Conservation (phyloP, 2,113 vertebrate species). For the Ophthalmolycus amberensis region DNA sequence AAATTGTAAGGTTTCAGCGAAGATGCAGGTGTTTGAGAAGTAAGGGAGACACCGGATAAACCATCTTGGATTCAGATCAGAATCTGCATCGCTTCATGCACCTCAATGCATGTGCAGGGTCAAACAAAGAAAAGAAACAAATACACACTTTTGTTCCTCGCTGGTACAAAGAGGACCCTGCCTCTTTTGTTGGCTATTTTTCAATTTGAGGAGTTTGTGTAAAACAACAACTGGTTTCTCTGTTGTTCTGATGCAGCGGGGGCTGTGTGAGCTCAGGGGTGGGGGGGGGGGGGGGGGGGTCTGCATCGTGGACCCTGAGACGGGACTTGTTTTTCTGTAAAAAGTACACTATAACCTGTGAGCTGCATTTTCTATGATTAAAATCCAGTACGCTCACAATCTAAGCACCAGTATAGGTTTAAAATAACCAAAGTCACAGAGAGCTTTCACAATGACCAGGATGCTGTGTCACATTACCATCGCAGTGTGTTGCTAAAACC, state of each 20-base stretch:
- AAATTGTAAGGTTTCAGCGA: neutral
- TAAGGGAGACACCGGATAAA: neutral
- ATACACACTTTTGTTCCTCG: neutral
- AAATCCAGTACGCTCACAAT: neutral
- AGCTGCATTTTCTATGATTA: neutral
- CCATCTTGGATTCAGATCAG: neutral
- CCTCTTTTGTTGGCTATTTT: neutral
- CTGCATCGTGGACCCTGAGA: too few species aligned
- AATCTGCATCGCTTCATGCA: constrained; percentile 18
- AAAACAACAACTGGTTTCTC: neutral
- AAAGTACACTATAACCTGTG: constrained; percentile 7
- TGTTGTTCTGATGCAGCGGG: constrained; percentile 9
- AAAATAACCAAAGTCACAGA: too few species aligned
- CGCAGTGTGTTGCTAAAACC: constrained; percentile 22
- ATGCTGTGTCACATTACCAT: constrained; percentile 14
- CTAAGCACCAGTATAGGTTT: neutral
- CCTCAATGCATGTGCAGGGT: neutral
- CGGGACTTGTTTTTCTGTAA: neutral
- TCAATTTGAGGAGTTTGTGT: neutral
- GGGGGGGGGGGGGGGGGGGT: too few species aligned
- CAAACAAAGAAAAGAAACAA: neutral
- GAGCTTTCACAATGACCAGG: neutral
- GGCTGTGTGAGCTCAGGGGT: too few species aligned
- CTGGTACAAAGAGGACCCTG: neutral
- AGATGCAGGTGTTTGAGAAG: neutral